Evolutionary conservation across 2,888 invertebrate species (phyloP), one percentile per base, ranked within the genome.

Genomic region (Diplolepis rosae): DNA sequence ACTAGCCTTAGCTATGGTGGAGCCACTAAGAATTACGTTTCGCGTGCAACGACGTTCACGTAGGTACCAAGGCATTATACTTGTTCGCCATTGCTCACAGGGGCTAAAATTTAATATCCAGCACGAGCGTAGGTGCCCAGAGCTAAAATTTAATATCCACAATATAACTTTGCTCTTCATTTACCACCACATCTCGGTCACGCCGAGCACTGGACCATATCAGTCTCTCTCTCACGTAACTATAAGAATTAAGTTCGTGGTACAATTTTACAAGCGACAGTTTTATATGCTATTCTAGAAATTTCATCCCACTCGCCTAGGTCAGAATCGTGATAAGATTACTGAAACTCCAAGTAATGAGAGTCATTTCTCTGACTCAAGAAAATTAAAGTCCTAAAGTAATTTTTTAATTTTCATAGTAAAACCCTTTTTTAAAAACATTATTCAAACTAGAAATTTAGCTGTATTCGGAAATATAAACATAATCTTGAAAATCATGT

Each of bases 71-170:
- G 51, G 70, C 71, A 70, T 73, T 75, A 76, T 74, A 74, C 48
- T 75, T 66, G 72, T 69, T 68, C 65, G 66, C 78, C 76, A 77
- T 83, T 80, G 83, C 80, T 81, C 81, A 78, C 75, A 75, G 74
- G 75, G 77, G 79, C 84, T 80, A 81, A 82, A 84, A 85, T 86
- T 85, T 84, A 84, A 84, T 85, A 84, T 84, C 84, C 80, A 77
- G 74, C 75, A 77, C 71, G 72, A 78, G 77, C 77, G 78, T 76
- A 71, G 70, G 70, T 70, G 76, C 76, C 72, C 32, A 78, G 76
- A 75, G 77, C 77, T 80, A 80, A 83, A 82, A 84, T 83, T 83
- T 84, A 83, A 83, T 83, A 83, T 82, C 83, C 77, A 81, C 82
- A 81, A 81, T 83, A 83, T 74, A 68, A 76, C 66, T 72, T 42